A percentile compares a stretch with the other conserved stretches of the same genome.
phyloP scores from a whole-genome alignment of 2,888 invertebrate genomes.

The Adineta ricciae region DNA sequence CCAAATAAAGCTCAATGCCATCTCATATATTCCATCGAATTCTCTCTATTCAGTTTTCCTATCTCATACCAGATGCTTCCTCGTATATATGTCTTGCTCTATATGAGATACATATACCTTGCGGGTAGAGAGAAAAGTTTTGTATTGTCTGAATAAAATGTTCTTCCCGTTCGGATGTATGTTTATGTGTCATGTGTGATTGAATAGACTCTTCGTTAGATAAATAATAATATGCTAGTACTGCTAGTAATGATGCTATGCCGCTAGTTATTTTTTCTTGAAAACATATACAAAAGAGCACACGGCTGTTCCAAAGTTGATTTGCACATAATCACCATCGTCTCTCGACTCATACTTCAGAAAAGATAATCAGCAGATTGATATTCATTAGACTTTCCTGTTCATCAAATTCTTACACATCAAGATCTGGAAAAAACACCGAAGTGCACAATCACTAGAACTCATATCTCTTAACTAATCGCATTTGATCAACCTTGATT shows the following conservation, averaged over 20 bases:
- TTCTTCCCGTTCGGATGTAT: neutral
- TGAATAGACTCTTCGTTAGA: neutral
- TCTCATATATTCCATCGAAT: neutral
- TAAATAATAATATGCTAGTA: neutral
- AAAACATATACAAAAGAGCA: neutral
- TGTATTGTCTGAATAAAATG: neutral
- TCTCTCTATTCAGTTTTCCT: neutral
- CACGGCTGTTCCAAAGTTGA: neutral
- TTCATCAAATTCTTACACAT: no score
- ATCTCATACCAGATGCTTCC: neutral
- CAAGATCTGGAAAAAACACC: no score
- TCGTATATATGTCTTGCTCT: neutral
- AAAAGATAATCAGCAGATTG: neutral
- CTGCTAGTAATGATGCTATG: neutral
- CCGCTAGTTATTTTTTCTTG: neutral
- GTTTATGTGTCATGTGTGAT: neutral
- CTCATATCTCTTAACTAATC: neutral
- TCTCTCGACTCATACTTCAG: neutral
- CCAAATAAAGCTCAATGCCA: neutral
- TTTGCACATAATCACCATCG: neutral
- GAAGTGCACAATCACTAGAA: neutral
- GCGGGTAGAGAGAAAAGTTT: neutral
- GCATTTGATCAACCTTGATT: neutral
- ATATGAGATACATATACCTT: neutral
- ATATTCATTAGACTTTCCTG: neutral